A percentile compares a stretch with the other conserved stretches of the same genome.
Conservation (phyloP, 2,888 invertebrate species). For the Tryphoninae sp. region DNA sequence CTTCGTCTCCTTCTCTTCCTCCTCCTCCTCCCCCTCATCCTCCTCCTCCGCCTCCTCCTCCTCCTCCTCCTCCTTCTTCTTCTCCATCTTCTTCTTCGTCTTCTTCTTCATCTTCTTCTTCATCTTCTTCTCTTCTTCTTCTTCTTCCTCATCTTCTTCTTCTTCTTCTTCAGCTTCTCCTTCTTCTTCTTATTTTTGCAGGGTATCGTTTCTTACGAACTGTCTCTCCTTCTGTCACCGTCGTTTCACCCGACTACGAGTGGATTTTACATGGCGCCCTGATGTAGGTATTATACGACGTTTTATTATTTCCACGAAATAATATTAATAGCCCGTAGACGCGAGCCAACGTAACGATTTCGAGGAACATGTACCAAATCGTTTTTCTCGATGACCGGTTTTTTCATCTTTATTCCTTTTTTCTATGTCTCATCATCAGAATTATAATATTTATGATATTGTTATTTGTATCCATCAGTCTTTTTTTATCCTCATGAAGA, state of each 20-base stretch:
- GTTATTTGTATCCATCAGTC: neutral
- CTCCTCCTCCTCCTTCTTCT: neutral
- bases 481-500: no score
- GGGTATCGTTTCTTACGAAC: constrained; percentile 1
- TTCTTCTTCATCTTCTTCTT: constrained; percentile 8
- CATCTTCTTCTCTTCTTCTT: neutral
- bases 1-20: constrained; percentile 4
- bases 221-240: neutral
- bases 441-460: neutral
- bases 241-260: neutral
- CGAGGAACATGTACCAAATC: neutral
- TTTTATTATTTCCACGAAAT: neutral
- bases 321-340: constrained; percentile 41
- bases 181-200: constrained; percentile 1
- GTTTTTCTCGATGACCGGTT: neutral
- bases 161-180: neutral
- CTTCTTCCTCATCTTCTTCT: neutral
- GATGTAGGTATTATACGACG: neutral
- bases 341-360: constrained; percentile 27
- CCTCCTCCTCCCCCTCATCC: neutral
- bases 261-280: constrained; percentile 15
- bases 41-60: neutral
- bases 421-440: neutral
- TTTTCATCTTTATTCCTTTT: neutral
- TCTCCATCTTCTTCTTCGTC: neutral